Conservation (phyloP, 35 echinoderm and acorn worm species). For the Patiria miniata region DNA sequence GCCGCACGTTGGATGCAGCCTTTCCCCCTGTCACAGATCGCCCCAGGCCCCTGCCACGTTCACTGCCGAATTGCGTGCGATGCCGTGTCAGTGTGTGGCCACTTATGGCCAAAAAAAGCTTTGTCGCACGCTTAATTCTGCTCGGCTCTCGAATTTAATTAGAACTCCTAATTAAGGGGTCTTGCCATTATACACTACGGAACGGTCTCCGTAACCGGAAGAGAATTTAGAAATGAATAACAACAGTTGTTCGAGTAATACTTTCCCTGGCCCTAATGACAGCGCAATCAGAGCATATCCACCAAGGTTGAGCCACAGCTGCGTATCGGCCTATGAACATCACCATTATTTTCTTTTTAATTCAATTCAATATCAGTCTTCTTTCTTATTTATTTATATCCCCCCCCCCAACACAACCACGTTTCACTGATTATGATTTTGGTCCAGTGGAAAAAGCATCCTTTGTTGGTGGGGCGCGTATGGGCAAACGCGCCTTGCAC, state of each 20-base stretch:
- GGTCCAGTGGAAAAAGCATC: not conserved
- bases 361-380: too few species aligned
- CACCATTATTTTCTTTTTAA: too few species aligned
- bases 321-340: too few species aligned
- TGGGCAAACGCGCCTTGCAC: not conserved
- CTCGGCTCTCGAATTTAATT: slow-evolving; percentile 5
- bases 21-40: not conserved
- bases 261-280: too few species aligned
- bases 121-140: not conserved
- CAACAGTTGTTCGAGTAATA: too few species aligned
- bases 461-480: not conserved
- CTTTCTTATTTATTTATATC: too few species aligned
- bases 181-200: too few species aligned
- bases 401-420: not conserved
- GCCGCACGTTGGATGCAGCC: not conserved
- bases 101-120: not conserved
- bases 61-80: not conserved
- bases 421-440: not conserved
- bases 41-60: not conserved
- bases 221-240: too few species aligned
- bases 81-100: not conserved
- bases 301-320: too few species aligned
- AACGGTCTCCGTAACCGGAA: too few species aligned
- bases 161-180: not conserved
- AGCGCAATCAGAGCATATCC: too few species aligned